A percentile compares a stretch with the other conserved stretches of the same genome.
phyloP scores from a whole-genome alignment of 1,140 invertebrate species.

The Frieseomelitta varia region DNA sequence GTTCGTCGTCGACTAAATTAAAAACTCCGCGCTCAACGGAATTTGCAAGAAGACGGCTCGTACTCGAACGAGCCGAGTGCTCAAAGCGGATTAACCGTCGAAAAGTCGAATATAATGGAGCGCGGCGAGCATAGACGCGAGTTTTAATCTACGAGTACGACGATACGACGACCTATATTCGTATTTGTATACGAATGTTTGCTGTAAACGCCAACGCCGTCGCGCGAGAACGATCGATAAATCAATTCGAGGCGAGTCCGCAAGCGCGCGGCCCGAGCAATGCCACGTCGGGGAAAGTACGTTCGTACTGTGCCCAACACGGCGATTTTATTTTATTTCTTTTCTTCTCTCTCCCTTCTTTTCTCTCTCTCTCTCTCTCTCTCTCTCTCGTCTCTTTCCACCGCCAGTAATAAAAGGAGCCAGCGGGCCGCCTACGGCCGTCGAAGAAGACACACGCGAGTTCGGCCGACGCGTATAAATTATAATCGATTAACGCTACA shows the following conservation, averaged over 20 bases:
- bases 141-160: constrained; percentile 26
- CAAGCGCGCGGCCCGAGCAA: constrained; percentile 53
- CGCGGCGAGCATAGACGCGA: background rate
- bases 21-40: no score
- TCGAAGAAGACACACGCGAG: constrained; percentile 19
- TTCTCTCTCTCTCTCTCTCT: background rate
- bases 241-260: constrained; percentile 60
- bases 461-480: constrained; percentile 24
- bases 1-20: background rate
- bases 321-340: background rate
- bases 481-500: constrained; percentile 42
- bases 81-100: background rate
- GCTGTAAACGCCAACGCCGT: constrained; percentile 50
- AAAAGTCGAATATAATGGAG: constrained; percentile 38
- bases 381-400: no score
- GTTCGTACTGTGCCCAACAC: constrained; percentile 29
- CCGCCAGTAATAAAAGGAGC: background rate
- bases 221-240: constrained; percentile 64
- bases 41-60: background rate
- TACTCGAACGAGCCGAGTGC: no score
- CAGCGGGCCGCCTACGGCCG: constrained; percentile 17
- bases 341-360: no score
- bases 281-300: constrained; percentile 31
- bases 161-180: constrained; percentile 56
- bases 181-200: constrained; percentile 58